Conservation (phyloP, 2,888 invertebrate species). For the Drosophila paucipuncta region DNA sequence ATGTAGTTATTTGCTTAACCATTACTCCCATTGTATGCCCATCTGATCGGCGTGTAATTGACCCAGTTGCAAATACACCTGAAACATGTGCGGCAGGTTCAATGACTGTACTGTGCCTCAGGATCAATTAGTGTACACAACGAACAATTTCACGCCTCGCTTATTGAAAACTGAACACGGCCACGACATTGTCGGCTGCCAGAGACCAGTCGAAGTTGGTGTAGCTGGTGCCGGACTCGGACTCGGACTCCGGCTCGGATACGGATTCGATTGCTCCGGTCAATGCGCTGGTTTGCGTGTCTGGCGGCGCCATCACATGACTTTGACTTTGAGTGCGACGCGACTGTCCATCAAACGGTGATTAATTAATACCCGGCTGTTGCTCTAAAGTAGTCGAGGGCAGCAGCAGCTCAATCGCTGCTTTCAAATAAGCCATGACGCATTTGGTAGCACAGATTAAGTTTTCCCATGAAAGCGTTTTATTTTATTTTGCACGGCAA, state of each 20-base stretch:
- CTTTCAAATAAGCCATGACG: constrained; percentile 37
- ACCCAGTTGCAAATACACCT: constrained; percentile 17
- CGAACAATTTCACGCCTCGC: constrained; percentile 51
- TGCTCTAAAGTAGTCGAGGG: neutral
- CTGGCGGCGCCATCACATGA: constrained; percentile 28
- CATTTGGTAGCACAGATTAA: constrained; percentile 15
- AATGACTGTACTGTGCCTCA: constrained; percentile 32
- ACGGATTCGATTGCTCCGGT: constrained; percentile 19
- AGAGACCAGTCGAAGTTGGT: constrained; percentile 3
- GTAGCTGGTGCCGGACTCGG: neutral
- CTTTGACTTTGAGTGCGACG: constrained; percentile 16
- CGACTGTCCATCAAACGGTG: constrained; percentile 32
- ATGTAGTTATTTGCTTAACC: neutral
- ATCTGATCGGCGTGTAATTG: constrained; percentile 6
- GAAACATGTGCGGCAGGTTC: constrained; percentile 22
- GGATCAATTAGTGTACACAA: constrained; percentile 49
- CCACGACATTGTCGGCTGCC: neutral
- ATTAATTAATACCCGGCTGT: constrained; percentile 35
- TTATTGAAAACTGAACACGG: constrained; percentile 24
- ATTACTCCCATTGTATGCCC: neutral
- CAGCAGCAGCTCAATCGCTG: neutral
- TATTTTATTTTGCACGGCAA: constrained; percentile 14
- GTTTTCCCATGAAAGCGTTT: constrained; percentile 7
- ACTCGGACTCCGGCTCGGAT: neutral
- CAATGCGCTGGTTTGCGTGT: constrained; percentile 41